Evolutionary conservation across 2,797 vertebrate genomes (phyloP).

Genomic region (Melanotaenia parkinsoni): DNA sequence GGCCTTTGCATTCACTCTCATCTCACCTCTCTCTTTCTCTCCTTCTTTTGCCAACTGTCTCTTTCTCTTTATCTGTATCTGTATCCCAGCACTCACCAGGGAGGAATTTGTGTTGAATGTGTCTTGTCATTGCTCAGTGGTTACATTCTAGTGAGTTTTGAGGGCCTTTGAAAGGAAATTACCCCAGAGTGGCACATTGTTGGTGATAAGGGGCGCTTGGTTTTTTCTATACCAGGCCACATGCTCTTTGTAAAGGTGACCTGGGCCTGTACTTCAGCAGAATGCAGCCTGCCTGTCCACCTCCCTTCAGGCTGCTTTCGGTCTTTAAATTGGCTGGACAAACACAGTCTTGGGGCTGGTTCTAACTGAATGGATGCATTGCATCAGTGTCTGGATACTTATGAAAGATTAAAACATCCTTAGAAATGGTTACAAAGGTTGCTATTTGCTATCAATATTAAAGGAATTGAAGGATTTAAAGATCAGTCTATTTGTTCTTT

Average conservation of each 20-base stretch:
- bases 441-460: conserved; percentile 55
- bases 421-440: conserved; percentile 48
- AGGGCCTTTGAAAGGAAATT: conserved; percentile 74
- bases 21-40: conserved; percentile 63
- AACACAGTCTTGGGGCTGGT: conserved; percentile 72
- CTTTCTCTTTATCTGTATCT: conserved; percentile 72
- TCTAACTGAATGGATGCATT: conserved; percentile 62
- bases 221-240: conserved; percentile 63
- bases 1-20: conserved; percentile 69
- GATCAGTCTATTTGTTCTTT: conserved; percentile 17
- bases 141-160: conserved; percentile 69
- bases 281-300: conserved; percentile 59
- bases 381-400: conserved; percentile 45
- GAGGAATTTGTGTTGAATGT: conserved; percentile 77
- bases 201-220: conserved; percentile 76
- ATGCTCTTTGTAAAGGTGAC: conserved; percentile 75
- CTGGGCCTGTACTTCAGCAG: conserved; percentile 51
- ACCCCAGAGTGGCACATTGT: conserved; percentile 76
- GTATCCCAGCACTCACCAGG: conserved; percentile 67
- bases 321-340: conserved; percentile 73
- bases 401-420: conserved; percentile 46
- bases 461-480: conserved; percentile 32
- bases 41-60: conserved; percentile 61
- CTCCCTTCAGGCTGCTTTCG: conserved; percentile 61
- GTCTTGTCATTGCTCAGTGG: conserved; percentile 70